phyloP scores from a whole-genome alignment of 2,888 invertebrate genomes.

The Euspilapteryx auroguttella region DNA sequence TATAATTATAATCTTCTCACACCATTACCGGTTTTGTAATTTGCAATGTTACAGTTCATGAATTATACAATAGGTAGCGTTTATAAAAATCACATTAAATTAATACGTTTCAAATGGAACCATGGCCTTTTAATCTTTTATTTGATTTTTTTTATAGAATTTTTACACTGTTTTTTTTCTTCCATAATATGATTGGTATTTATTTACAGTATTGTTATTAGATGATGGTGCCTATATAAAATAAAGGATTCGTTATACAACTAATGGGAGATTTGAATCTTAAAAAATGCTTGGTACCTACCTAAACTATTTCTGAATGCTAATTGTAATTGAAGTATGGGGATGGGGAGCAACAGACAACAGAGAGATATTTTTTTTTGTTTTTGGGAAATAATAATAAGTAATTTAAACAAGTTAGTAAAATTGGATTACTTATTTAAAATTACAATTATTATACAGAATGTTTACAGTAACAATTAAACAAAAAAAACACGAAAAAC shows the following conservation, averaged over 20 bases:
- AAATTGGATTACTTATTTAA: no score
- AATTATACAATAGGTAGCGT: constrained; percentile 53
- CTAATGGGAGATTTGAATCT: constrained; percentile 18
- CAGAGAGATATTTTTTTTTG: no score
- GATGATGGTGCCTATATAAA: constrained; percentile 30
- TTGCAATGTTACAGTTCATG: constrained; percentile 36
- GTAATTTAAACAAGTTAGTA: no score
- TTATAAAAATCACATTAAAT: constrained; percentile 56
- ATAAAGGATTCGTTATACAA: constrained; percentile 13
- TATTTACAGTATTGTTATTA: constrained; percentile 7
- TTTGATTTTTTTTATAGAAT: constrained; percentile 12
- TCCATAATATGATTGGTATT: constrained; percentile 5
- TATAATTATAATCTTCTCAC: constrained; percentile 17
- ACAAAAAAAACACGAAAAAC: no score
- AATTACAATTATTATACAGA: no score
- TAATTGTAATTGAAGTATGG: no score
- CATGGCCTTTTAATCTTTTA: constrained; percentile 38
- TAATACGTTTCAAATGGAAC: constrained; percentile 50
- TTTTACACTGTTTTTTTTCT: constrained; percentile 16
- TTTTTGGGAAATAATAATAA: no score
- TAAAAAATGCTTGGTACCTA: background rate
- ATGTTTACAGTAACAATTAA: no score
- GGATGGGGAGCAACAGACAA: no score
- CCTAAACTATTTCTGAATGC: background rate
- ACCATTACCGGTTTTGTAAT: constrained; percentile 20